Evolutionary conservation across 2,113 vertebrate species (phyloP), one percentile per base, ranked within the genome.

Genomic region (Ivindomyrus marchei): DNA sequence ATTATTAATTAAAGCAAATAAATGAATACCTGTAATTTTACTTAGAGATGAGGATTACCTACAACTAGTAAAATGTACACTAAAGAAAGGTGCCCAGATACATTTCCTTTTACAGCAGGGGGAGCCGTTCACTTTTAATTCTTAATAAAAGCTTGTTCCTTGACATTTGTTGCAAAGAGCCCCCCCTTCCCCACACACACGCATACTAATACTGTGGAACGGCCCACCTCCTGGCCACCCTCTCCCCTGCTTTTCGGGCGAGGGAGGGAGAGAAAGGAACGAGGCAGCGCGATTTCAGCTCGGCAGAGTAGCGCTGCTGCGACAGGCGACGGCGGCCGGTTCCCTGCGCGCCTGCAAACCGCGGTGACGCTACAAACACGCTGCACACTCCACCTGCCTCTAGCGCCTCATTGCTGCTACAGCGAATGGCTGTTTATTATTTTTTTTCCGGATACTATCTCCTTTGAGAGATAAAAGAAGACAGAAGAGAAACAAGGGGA

Each of bases 131-230:
- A 90, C 92, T 56, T 85, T 91, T 27, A 88, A 50, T 31, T 80
- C 53, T 17, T 45, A 27, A 47, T 88, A 49, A 3, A 89, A 91
- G 70, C 45, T 10, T 8, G 90, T 90, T 91, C 89, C 85, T 91
- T 91, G 90, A 93, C 92, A 94, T 93, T 94, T 94, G 94, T 95
- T 94, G 94, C 93, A 92, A 66, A 90, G 90, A 89, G 89, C 27
- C 58, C 53, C 42, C 74, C 27, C 27, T 42, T 80, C 24, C 42
- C 50, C 88, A 91, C 92, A 92, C 92, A 90, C 88, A 74, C 52
- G 89, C 89, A 89, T 89, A 66, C 89, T 85, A 89, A 89, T 85
- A 80, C 52, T 58, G 89, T 84, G 80, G 50, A 85, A 85, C 21
- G 89, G 36, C 21, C 88, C 88, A 62, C 46, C 91, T 70, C 86